Percentiles rank a stretch among this genome's conserved stretches.
Evolutionary conservation across 2,113 vertebrate genomes (phyloP).

Genomic region (Actenoides hombroni): DNA sequence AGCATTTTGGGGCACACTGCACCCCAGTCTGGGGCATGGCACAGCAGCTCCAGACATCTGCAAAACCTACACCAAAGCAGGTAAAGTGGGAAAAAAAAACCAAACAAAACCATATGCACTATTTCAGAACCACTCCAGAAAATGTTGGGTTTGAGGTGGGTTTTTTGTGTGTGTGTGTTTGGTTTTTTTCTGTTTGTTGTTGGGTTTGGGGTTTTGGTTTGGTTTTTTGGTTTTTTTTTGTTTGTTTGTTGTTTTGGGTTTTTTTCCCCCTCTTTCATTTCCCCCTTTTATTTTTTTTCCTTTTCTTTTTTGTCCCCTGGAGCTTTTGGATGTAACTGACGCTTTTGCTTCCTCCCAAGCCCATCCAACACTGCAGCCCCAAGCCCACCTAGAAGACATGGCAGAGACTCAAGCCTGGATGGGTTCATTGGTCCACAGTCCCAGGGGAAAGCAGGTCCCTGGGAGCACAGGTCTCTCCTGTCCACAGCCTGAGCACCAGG

Average conservation of each 20-base stretch:
- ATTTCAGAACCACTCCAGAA: background rate
- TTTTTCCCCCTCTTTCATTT: no score
- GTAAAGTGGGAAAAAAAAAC: background rate
- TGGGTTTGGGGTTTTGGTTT: no score
- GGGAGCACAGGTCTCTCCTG: background rate
- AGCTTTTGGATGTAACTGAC: background rate
- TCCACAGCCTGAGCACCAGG: rapidly evolving
- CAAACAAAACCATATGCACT: no score
- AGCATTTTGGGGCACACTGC: rapidly evolving
- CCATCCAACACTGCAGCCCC: background rate
- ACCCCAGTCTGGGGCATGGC: background rate
- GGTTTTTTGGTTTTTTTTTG: no score
- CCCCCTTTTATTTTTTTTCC: no score
- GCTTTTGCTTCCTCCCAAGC: background rate
- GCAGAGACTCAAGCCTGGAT: background rate
- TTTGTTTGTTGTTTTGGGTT: no score
- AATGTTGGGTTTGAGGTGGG: background rate
- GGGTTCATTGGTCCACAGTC: background rate
- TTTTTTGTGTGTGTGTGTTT: background rate
- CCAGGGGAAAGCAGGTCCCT: background rate
- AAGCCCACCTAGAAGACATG: background rate
- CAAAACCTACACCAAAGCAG: background rate
- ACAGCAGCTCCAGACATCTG: background rate
- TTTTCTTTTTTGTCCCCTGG: rapidly evolving
- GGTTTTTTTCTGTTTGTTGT: background rate